Base-by-base conservation (phyloP, 2,888 invertebrate genomes). In the Stenurella melanura region DNA sequence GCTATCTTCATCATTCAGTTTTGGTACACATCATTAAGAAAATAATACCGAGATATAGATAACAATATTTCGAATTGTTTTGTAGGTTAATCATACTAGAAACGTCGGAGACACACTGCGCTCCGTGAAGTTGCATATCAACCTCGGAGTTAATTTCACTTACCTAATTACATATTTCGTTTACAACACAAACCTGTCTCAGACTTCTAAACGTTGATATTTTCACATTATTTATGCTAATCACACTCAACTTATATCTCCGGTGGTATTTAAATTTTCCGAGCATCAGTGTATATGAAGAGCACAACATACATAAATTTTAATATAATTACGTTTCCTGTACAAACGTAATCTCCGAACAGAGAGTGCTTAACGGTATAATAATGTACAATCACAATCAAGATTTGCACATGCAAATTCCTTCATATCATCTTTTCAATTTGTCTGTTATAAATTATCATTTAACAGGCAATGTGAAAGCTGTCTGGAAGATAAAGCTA, bases 371-470 rank as follows among this genome's bases (percentile, higher is more conserved):
- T 72, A 72, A 72, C 63, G 61, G 72, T 72, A 63, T 63, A 71
- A 71, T 71, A 63, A 63, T 42, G 63, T 72, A 72, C 63, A 63
- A 63, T 74, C 77, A 77, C 79, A 75, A 79, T 79, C 79, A 75
- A 79, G 79, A 79, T 75, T 75, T 73, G 73, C 74, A 73, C 69
- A 79, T 75, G 77, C 77, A 77, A 79, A 79, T 79, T 77, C 79
- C 75, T 73, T 64, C 73, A 56, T 77, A 75, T 75, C 78, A 75
- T 78, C 77, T 79, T 76, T 79, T 79, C 79, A 79, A 79, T 77
- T 79, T 73, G 79, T 64, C 73, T 70, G 66, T 75, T 73, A 77
- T 75, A 77, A 77, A 77, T 79, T 75, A 75, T 57, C 54, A 73
- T 75, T 71, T 73, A 73, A 75, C 76, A 74, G 74, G 38, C 34